Evolutionary conservation across 2,797 vertebrate species (phyloP).

Genomic region (Crocidura indochinensis): DNA sequence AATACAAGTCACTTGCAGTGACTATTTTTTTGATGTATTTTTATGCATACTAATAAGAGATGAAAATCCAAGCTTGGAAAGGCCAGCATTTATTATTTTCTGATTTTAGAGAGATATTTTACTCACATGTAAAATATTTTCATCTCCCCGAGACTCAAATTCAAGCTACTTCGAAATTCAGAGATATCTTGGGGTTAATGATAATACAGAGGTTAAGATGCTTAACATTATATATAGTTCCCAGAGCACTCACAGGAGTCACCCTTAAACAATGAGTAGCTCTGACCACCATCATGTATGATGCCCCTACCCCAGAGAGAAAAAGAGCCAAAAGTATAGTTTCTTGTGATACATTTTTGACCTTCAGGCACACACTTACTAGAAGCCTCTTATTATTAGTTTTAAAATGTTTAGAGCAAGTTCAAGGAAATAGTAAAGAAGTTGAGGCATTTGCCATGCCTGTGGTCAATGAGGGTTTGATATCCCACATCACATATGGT

Average conservation of each 20-base stretch:
- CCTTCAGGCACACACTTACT: background rate
- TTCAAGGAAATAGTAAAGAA: too few relatives aligned
- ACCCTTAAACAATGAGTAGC: too few relatives aligned
- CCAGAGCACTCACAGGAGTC: too few relatives aligned
- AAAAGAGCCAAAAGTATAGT: background rate
- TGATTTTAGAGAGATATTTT: constrained; percentile 23
- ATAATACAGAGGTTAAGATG: too few relatives aligned
- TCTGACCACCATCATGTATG: too few relatives aligned
- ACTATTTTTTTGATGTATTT: constrained; percentile 21
- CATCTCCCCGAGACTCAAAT: background rate
- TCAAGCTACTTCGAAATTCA: constrained; percentile 13
- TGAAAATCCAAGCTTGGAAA: background rate
- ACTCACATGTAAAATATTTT: constrained; percentile 3
- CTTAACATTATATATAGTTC: too few relatives aligned
- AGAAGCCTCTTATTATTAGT: background rate
- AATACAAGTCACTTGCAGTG: background rate
- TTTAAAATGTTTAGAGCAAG: background rate
- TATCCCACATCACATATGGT: too few relatives aligned
- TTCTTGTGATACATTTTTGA: background rate
- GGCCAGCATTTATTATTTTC: background rate
- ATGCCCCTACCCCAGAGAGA: too few relatives aligned
- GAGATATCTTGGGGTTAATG: background rate
- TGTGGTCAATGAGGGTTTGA: too few relatives aligned
- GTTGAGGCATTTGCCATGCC: too few relatives aligned
- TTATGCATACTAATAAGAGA: background rate